These are phyloP conservation scores for Andrena trimmerana DNA, from an alignment of 2,888 invertebrate species.

Conservation along the genomic window DNA sequence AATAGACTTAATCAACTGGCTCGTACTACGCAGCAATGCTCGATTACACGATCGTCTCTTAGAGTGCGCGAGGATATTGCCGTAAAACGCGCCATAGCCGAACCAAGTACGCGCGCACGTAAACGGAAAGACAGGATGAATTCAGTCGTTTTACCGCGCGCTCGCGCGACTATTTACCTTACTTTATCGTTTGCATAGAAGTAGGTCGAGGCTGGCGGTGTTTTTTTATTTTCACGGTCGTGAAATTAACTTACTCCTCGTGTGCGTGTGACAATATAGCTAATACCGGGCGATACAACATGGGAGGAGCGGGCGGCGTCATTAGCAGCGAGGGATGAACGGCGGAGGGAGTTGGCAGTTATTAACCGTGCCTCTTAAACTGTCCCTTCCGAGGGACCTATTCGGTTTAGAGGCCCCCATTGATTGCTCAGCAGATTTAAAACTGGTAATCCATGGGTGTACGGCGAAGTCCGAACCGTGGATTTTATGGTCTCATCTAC, in stretches of 20 bases:
- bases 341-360: too few species aligned
- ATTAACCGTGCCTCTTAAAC: not conserved
- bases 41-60: slow-evolving; percentile 22
- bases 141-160: not conserved
- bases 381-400: not conserved
- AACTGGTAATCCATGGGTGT: not conserved
- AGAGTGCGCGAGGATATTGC: slow-evolving; percentile 11
- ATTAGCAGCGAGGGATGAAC: not conserved
- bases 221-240: not conserved
- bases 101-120: slow-evolving; percentile 3
- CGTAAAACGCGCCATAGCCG: not conserved
- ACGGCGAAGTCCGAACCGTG: not conserved
- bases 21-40: slow-evolving; percentile 22
- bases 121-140: not conserved
- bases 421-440: not conserved
- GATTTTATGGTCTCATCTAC: not conserved
- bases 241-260: slow-evolving; percentile 24
- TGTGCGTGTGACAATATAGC: not conserved
- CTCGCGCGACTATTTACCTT: slow-evolving; percentile 22
- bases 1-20: slow-evolving; percentile 18
- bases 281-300: not conserved
- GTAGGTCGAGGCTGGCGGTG: slow-evolving; percentile 37
- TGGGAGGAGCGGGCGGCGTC: not conserved
- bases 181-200: slow-evolving; percentile 38
- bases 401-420: not conserved